phyloP scores from a whole-genome alignment of 1,140 invertebrate species.

The Aphis craccivora region DNA sequence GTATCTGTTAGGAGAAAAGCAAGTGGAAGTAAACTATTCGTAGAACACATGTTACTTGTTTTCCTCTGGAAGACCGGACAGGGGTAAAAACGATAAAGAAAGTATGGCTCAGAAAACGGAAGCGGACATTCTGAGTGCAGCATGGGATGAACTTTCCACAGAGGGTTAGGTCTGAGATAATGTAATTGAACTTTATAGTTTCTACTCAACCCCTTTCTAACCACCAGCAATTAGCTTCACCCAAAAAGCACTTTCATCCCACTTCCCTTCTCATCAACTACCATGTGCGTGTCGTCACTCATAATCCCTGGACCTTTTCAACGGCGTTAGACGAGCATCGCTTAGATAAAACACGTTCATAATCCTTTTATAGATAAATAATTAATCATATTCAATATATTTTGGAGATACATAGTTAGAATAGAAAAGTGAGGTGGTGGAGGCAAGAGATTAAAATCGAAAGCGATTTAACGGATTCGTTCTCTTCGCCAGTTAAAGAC shows the following conservation, averaged over 20 bases:
- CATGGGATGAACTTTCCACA: not conserved
- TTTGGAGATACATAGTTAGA: not conserved
- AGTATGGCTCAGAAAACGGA: not conserved
- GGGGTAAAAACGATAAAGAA: not conserved
- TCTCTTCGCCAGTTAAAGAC: not conserved
- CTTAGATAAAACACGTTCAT: not conserved
- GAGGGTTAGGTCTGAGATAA: constrained; percentile 24
- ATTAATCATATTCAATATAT: not conserved
- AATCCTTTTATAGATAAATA: constrained; percentile 20
- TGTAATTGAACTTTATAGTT: constrained; percentile 44
- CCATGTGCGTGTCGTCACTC: not conserved
- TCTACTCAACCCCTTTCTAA: not conserved
- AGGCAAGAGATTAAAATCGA: not conserved
- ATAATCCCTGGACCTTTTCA: constrained; percentile 12
- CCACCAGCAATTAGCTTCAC: constrained; percentile 32
- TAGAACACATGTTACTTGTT: not conserved
- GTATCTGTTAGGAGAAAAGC: not conserved
- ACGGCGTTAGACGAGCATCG: not conserved
- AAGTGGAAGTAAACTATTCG: not conserved
- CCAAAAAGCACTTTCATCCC: not conserved
- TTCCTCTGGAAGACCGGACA: not conserved
- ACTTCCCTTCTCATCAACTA: not conserved
- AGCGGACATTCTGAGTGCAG: not conserved
- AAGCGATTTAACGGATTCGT: not conserved
- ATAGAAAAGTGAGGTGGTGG: not conserved